Base-by-base conservation (phyloP, 2,888 invertebrate genomes). In the Trachelus troglodyta region DNA sequence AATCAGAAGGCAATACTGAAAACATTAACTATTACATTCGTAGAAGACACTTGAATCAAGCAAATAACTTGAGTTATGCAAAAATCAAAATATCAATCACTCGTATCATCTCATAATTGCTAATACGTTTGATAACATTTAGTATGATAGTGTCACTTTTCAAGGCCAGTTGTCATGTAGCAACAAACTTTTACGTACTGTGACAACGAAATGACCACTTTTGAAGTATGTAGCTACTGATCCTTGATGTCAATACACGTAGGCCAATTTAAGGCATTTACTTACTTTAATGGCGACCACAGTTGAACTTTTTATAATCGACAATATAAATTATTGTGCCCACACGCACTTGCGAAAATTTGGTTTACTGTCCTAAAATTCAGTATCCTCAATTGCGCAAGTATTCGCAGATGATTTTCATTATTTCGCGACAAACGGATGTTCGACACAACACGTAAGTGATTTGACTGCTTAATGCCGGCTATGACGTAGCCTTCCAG, bases 361-460 rank as follows among this genome's bases (percentile, higher is more conserved):
- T 78, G 78, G 78, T 73, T 75, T 34, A 75, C 31, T 78, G 78
- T 73, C 78, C 75, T 73, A 56, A 76, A 76, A 15, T 37, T 71
- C 56, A 73, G 73, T 74, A 76, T 34, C 33, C 56, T 73, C n/a
- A 80, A 80, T 75, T 77, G 75, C 79, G 79, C 77, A 81, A 81
- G 76, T 76, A 76, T 74, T 81, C 74, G 77, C 77, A 82, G 80
- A 85, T 83, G 80, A 82, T 85, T 86, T 86, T 86, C 82, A 83
- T 82, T 80, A 84, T 84, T 83, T 82, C 79, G 80, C 78, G 76
- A 80, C 82, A 83, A 85, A 84, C 86, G 87, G 85, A 86, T 87
- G 84, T 86, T 82, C 83, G 79, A 76, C 83, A 84, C 77, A 87
- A 86, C 86, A 87, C 86, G 86, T 87, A 86, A 85, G 86, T 78